Percentiles rank a stretch among this genome's conserved stretches.
phyloP scores from a whole-genome alignment of 2,113 vertebrate species.

The Pungitius pungitius region DNA sequence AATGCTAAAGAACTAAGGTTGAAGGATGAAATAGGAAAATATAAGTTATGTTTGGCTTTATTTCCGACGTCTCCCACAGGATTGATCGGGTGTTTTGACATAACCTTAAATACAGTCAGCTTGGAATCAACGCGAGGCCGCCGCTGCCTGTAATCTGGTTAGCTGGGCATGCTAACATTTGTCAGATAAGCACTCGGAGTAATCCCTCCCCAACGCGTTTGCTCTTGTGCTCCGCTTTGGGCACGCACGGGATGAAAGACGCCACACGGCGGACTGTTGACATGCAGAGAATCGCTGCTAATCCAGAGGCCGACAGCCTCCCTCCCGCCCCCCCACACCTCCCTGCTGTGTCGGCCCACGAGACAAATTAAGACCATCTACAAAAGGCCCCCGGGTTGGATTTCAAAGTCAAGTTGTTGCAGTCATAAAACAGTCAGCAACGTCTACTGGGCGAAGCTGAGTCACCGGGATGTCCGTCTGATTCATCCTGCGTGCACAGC shows the following conservation, averaged over 20 bases:
- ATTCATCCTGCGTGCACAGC: conserved; percentile 35
- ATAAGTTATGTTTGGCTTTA: background rate
- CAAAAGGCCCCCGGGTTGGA: background rate
- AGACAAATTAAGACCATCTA: background rate
- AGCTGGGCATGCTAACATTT: background rate
- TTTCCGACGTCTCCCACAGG: background rate
- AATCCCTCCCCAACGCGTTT: background rate
- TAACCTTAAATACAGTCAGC: background rate
- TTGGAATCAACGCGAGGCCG: background rate
- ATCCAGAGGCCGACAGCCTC: background rate
- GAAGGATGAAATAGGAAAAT: background rate
- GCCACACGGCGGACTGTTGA: background rate
- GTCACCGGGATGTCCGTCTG: conserved; percentile 25
- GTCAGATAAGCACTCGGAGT: background rate
- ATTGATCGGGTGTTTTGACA: background rate
- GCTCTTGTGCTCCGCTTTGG: background rate
- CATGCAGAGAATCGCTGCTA: background rate
- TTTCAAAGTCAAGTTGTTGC: conserved; percentile 18
- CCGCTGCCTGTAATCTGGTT: background rate
- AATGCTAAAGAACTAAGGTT: background rate
- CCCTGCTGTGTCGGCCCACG: background rate
- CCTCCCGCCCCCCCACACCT: background rate
- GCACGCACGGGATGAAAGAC: background rate
- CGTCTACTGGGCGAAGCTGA: conserved; percentile 20
- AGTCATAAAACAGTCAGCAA: conserved; percentile 9